These are phyloP conservation scores for Echinarachnius parma DNA, from an alignment of 53 echinoderm and acorn worm species.

Conservation along the genomic window DNA sequence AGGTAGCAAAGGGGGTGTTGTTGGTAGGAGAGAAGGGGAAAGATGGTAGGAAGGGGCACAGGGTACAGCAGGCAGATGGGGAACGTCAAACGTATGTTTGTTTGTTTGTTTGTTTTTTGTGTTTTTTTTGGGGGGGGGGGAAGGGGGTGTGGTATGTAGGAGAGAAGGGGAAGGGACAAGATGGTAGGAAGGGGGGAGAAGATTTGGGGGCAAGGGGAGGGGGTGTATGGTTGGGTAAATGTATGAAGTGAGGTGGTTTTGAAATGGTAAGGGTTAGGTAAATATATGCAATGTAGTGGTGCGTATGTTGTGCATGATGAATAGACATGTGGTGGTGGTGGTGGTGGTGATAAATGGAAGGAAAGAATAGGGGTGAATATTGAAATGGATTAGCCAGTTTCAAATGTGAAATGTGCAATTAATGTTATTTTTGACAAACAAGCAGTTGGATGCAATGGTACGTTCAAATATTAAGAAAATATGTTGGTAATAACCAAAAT, in stretches of 20 bases:
- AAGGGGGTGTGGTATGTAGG: not conserved
- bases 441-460: not conserved
- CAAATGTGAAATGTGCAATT: slow-evolving; percentile 4
- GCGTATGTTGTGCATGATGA: not conserved
- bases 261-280: not conserved
- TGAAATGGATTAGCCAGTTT: no score
- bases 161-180: not conserved
- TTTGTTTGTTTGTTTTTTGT: no score
- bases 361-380: no score
- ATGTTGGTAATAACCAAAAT: no score
- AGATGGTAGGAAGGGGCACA: not conserved
- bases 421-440: not conserved
- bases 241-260: not conserved
- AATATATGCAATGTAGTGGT: not conserved
- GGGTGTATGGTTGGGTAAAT: not conserved
- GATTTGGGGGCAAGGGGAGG: not conserved
- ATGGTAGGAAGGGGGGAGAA: not conserved
- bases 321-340: slow-evolving; percentile 18
- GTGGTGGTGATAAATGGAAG: not conserved
- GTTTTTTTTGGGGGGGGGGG: not conserved
- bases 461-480: no score
- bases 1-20: slow-evolving; percentile 7
- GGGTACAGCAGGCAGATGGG: not conserved
- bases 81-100: no score
- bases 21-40: not conserved